Evolutionary conservation across 2,888 invertebrate species (phyloP).

Genomic region (Ferrisia virgata): DNA sequence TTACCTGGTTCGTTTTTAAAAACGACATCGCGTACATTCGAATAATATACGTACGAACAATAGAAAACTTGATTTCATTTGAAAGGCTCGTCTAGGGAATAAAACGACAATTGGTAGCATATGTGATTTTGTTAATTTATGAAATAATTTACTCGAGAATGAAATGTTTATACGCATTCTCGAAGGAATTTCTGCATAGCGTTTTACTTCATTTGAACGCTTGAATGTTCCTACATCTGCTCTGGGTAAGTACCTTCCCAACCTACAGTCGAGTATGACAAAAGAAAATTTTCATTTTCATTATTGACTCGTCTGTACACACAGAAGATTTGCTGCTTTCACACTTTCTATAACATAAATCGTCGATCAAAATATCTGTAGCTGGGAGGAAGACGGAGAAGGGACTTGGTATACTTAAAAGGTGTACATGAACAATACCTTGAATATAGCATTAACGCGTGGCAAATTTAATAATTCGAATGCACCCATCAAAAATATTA

Average conservation of each 20-base stretch:
- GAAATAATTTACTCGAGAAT: neutral
- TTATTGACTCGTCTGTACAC: neutral
- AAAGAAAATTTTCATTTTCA: neutral
- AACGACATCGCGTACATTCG: no score
- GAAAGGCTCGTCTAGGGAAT: neutral
- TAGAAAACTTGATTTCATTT: neutral
- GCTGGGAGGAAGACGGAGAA: no score
- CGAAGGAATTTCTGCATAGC: neutral
- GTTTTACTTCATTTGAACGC: neutral
- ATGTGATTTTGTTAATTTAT: slow-evolving; percentile 11
- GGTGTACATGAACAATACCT: no score
- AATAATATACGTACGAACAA: no score
- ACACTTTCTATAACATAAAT: neutral
- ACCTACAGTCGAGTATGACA: neutral
- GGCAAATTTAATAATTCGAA: no score
- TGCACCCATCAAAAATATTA: no score
- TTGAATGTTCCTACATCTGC: neutral
- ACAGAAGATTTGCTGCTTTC: slow-evolving; percentile 7
- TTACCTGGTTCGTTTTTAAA: no score
- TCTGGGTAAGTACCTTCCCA: neutral
- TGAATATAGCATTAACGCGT: no score
- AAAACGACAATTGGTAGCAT: neutral
- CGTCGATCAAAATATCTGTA: no score
- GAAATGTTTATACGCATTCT: neutral
- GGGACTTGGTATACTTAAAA: no score